These are phyloP conservation scores for Lepidocyrtoides sp. DNA, from an alignment of 2,888 invertebrate species.

Conservation along the genomic window DNA sequence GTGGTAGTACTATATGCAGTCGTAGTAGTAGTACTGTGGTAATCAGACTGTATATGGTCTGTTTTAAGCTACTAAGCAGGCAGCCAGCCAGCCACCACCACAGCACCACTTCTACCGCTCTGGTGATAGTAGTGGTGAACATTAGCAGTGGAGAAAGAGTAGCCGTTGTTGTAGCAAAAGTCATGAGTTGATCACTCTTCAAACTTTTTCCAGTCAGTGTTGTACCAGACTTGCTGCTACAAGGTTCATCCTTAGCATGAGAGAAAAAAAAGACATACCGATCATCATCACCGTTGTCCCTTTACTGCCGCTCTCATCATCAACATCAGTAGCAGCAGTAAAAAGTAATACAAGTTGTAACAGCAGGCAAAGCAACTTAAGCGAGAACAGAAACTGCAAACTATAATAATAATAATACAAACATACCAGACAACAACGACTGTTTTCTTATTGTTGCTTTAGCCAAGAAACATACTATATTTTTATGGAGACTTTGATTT, in stretches of 20 bases:
- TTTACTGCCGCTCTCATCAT: slow-evolving; percentile 1
- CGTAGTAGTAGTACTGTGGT: no score
- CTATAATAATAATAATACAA: neutral
- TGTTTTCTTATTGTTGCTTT: neutral
- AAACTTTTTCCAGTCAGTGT: slow-evolving; percentile 70
- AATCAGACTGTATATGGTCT: neutral
- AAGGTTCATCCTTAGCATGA: slow-evolving; percentile 29
- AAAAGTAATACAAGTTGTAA: neutral
- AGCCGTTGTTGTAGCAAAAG: slow-evolving; percentile 46
- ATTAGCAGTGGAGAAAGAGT: slow-evolving; percentile 40
- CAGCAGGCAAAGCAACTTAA: neutral
- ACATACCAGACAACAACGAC: neutral
- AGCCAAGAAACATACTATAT: neutral
- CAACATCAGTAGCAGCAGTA: neutral
- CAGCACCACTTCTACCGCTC: neutral
- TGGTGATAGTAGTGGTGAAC: slow-evolving; percentile 4
- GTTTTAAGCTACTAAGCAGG: neutral
- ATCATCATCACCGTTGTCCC: slow-evolving; percentile 16
- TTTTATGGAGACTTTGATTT: neutral
- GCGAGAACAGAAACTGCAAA: neutral
- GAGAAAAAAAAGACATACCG: slow-evolving; percentile 26
- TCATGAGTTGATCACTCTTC: slow-evolving; percentile 76
- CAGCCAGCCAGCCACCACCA: neutral
- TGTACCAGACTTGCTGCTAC: slow-evolving; percentile 60
- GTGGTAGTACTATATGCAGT: no score